These are phyloP conservation scores for Clarias gariepinus DNA, from an alignment of 2,113 vertebrate genomes.

Conservation along the genomic window DNA sequence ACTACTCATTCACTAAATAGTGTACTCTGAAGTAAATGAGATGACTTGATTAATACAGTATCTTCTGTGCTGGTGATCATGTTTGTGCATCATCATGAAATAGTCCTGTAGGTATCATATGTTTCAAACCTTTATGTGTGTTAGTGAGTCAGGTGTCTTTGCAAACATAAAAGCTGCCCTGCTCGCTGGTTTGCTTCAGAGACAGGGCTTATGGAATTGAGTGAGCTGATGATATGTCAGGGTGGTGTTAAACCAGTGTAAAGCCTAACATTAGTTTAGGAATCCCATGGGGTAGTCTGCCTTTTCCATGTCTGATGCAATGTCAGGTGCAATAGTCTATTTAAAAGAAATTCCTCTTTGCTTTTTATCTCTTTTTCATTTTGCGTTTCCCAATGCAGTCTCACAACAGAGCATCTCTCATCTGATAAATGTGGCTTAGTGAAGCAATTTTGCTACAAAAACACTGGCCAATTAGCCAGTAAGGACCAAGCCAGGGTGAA, in stretches of 20 bases:
- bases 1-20: too few species aligned
- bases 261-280: not conserved
- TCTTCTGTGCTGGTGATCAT: not conserved
- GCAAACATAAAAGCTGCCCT: not conserved
- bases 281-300: not conserved
- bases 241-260: not conserved
- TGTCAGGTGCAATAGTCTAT: not conserved
- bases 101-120: not conserved
- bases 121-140: not conserved
- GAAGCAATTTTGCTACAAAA: not conserved
- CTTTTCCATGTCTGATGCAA: not conserved
- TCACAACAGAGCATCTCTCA: not conserved
- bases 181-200: not conserved
- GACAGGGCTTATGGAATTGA: constrained; percentile 5
- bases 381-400: constrained; percentile 24
- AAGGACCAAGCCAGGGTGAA: constrained; percentile 14
- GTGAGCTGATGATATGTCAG: not conserved
- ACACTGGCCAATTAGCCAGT: not conserved
- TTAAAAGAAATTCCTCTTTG: constrained; percentile 4
- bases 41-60: not conserved
- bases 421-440: not conserved
- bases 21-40: not conserved
- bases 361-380: constrained; percentile 36
- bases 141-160: not conserved
- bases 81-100: not conserved